Evolutionary conservation across 2,113 vertebrate species (phyloP).

Genomic region (Siphamia tubifer): DNA sequence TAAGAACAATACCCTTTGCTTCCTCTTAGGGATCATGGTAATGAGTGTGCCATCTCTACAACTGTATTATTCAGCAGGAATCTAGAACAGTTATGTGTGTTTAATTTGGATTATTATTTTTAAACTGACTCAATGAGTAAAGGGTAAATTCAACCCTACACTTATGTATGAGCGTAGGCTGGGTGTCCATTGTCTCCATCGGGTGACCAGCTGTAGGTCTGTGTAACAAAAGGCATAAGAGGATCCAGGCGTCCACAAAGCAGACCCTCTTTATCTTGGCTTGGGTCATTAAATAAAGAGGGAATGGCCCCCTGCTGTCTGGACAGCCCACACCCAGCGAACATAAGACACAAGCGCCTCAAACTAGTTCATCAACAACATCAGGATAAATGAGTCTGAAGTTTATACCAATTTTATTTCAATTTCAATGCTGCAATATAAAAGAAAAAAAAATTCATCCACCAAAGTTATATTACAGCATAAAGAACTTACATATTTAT

Average conservation of each 20-base stretch:
- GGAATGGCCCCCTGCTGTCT: slow-evolving; percentile 31
- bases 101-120: too few relatives aligned
- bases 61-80: too few relatives aligned
- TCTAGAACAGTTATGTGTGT: too few relatives aligned
- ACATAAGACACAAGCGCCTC: neutral
- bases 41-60: too few relatives aligned
- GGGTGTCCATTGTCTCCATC: slow-evolving; percentile 12
- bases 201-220: slow-evolving; percentile 31
- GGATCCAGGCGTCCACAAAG: neutral
- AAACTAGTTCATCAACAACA: neutral
- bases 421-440: too few relatives aligned
- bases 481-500: too few relatives aligned
- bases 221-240: neutral
- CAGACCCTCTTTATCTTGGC: slow-evolving; percentile 19
- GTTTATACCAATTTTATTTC: too few relatives aligned
- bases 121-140: too few relatives aligned
- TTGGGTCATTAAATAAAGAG: slow-evolving; percentile 25
- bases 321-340: neutral
- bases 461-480: too few relatives aligned
- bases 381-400: neutral
- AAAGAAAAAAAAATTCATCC: too few relatives aligned
- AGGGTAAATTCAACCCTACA: neutral
- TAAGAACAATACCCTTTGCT: too few relatives aligned
- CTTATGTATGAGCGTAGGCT: slow-evolving; percentile 21
- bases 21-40: too few relatives aligned